Conservation (phyloP, 2,113 vertebrate species). For the Lepus europaeus region DNA sequence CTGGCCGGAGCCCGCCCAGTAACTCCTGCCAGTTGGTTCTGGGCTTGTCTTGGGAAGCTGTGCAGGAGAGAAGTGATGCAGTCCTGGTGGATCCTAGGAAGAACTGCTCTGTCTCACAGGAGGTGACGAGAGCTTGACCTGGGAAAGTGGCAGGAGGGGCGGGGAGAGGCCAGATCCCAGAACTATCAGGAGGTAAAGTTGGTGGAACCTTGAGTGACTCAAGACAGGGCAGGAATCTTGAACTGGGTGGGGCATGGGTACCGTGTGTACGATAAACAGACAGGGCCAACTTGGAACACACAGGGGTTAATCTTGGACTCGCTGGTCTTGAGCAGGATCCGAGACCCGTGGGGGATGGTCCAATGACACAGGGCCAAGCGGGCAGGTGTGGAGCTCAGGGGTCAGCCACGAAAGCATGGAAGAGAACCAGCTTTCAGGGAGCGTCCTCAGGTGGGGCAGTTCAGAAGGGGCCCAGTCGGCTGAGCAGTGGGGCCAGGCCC, state of each 20-base stretch:
- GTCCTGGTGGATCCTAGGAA: not conserved
- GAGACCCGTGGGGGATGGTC: not conserved
- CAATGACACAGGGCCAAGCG: not conserved
- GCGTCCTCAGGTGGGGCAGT: not conserved
- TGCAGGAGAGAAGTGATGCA: not conserved
- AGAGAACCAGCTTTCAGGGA: not conserved
- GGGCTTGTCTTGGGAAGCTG: not conserved
- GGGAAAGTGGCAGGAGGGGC: rapidly evolving
- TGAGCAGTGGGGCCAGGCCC: not conserved
- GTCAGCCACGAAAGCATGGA: not conserved
- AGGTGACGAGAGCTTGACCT: not conserved
- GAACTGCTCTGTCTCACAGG: not conserved
- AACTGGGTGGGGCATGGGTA: not conserved
- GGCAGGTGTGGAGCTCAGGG: not conserved
- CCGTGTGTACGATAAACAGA: not conserved
- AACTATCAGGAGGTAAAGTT: not conserved
- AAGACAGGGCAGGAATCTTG: not conserved
- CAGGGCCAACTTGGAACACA: not conserved
- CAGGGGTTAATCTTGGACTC: not conserved
- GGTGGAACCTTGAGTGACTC: not conserved
- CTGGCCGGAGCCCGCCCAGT: too few relatives aligned
- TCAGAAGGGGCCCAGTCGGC: not conserved
- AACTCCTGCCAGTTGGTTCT: not conserved
- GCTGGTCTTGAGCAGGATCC: not conserved
- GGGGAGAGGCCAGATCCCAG: too few relatives aligned